Evolutionary conservation across 1,140 invertebrate species (phyloP).

Genomic region (Agrilus planipennis): DNA sequence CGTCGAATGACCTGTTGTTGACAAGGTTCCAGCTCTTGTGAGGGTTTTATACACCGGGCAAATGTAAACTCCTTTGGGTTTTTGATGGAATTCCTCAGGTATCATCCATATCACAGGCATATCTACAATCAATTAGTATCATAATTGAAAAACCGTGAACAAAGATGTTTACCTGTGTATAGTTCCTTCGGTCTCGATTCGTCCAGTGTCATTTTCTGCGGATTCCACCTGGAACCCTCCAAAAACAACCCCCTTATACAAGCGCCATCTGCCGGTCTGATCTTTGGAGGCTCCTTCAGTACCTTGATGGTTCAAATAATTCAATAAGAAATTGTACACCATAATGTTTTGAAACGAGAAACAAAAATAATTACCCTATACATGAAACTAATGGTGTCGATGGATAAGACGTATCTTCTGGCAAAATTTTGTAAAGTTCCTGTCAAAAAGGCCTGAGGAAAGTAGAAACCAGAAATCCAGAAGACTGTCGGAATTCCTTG

Average conservation of each 20-base stretch:
- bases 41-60: conserved; percentile 70
- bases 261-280: conserved; percentile 51
- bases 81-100: conserved; percentile 42
- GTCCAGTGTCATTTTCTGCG: conserved; percentile 33
- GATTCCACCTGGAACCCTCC: conserved; percentile 62
- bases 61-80: conserved; percentile 41
- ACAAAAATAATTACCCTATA: conserved; percentile 45
- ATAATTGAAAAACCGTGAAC: not conserved
- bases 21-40: conserved; percentile 51
- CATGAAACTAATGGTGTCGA: conserved; percentile 61
- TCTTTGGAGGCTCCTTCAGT: conserved; percentile 32
- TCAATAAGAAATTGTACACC: not conserved
- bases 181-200: conserved; percentile 53
- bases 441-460: conserved; percentile 76
- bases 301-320: conserved; percentile 34
- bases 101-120: conserved; percentile 50
- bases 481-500: conserved; percentile 58
- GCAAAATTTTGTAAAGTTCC: conserved; percentile 74
- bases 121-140: conserved; percentile 32
- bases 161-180: conserved; percentile 36
- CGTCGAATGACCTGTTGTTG: conserved; percentile 70
- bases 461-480: conserved; percentile 81
- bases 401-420: conserved; percentile 59
- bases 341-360: not conserved
- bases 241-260: conserved; percentile 59